Conservation (phyloP, 1,140 invertebrate species). For the Apis florea region DNA sequence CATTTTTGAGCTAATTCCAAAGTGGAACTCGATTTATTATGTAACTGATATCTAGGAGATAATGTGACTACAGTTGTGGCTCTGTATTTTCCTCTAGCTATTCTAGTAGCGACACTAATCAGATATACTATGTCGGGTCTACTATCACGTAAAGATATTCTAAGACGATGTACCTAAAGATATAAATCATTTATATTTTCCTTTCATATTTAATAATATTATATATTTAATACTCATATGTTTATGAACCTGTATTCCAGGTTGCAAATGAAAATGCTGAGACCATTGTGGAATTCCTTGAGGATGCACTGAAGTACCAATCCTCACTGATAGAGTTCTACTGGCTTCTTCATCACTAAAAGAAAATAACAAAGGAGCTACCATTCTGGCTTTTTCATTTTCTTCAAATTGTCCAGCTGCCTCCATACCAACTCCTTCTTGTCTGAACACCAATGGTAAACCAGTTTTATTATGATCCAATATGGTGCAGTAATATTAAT, state of each 20-base stretch:
- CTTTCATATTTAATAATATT: not conserved
- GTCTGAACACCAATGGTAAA: conserved; percentile 95
- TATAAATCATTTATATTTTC: not conserved
- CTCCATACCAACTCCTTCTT: conserved; percentile 90
- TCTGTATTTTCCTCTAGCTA: conserved; percentile 92
- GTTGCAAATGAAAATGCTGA: conserved; percentile 89
- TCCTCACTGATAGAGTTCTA: conserved; percentile 81
- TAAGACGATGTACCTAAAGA: conserved; percentile 82
- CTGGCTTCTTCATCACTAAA: conserved; percentile 93
- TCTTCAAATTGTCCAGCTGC: conserved; percentile 97
- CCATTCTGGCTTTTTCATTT: conserved; percentile 95
- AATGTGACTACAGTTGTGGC: conserved; percentile 96
- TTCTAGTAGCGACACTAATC: conserved; percentile 93
- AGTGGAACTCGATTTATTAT: conserved; percentile 92
- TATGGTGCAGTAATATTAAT: conserved; percentile 92
- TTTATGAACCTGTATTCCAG: conserved; percentile 84
- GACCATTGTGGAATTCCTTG: conserved; percentile 89
- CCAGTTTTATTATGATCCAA: conserved; percentile 98
- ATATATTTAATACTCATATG: conserved; percentile 21
- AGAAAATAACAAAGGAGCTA: conserved; percentile 96
- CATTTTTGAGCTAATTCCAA: conserved; percentile 94
- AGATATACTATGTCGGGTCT: conserved; percentile 87
- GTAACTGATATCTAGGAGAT: conserved; percentile 94
- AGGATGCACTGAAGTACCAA: conserved; percentile 86
- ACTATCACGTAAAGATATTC: conserved; percentile 83